Conservation (phyloP, 1,140 invertebrate genomes). For the Argopecten irradians region DNA sequence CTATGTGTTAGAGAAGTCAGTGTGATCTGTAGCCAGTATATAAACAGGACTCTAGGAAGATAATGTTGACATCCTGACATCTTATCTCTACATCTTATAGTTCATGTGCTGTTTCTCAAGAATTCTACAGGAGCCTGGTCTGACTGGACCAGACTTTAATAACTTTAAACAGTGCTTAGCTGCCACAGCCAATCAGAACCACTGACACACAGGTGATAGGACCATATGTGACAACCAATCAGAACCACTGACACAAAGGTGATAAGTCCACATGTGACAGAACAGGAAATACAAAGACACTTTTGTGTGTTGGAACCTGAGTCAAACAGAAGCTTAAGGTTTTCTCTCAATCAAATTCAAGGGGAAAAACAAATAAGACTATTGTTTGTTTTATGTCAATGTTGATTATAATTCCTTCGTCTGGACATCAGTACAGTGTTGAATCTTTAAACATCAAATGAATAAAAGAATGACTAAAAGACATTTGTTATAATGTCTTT, state of each 20-base stretch:
- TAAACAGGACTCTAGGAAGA: not conserved
- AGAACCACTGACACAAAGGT: not conserved
- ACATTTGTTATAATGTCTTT: too few species aligned
- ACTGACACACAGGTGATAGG: not conserved
- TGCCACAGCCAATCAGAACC: slow-evolving; percentile 20
- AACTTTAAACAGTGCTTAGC: not conserved
- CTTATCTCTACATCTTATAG: slow-evolving; percentile 1
- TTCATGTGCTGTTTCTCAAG: not conserved
- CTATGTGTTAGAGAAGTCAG: not conserved
- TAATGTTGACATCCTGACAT: not conserved
- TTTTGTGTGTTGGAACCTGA: not conserved
- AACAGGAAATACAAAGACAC: not conserved
- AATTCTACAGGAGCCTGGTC: not conserved
- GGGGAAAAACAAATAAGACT: too few species aligned
- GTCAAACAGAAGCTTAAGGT: not conserved
- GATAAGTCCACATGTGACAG: not conserved
- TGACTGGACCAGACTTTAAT: slow-evolving; percentile 8
- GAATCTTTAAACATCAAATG: too few species aligned
- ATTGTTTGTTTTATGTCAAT: too few species aligned
- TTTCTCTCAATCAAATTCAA: not conserved
- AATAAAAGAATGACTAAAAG: too few species aligned
- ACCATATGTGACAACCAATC: not conserved
- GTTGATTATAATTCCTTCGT: too few species aligned
- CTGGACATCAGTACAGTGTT: too few species aligned
- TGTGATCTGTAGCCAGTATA: not conserved